Conservation (phyloP, 2,888 invertebrate species). For the Amphimallon solstitiale region DNA sequence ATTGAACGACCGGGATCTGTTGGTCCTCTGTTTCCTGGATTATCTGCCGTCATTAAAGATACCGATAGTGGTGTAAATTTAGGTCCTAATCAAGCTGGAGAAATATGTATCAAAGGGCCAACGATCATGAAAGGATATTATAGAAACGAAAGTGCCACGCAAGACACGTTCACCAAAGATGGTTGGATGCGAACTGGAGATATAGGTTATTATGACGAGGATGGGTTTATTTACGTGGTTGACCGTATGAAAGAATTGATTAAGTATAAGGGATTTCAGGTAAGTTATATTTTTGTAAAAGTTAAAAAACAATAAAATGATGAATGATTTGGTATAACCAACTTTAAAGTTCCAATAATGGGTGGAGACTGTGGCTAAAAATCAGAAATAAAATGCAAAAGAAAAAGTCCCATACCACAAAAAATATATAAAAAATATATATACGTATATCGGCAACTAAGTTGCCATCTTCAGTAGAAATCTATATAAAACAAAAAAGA, state of each 20-base stretch:
- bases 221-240: slow-evolving; percentile 82
- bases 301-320: too few relatives aligned
- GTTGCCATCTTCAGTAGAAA: too few relatives aligned
- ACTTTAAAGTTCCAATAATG: too few relatives aligned
- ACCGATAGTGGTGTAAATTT: slow-evolving; percentile 71
- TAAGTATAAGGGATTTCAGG: slow-evolving; percentile 89
- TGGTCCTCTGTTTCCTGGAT: slow-evolving; percentile 71
- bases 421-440: too few relatives aligned
- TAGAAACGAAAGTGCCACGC: slow-evolving; percentile 73
- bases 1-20: slow-evolving; percentile 69
- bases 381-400: too few relatives aligned
- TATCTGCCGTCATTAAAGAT: slow-evolving; percentile 72
- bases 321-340: too few relatives aligned
- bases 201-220: slow-evolving; percentile 81
- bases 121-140: slow-evolving; percentile 72
- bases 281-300: slow-evolving; percentile 2
- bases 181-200: slow-evolving; percentile 86
- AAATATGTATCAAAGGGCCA: slow-evolving; percentile 83
- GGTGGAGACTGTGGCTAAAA: too few relatives aligned
- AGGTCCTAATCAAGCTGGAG: slow-evolving; percentile 76
- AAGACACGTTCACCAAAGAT: slow-evolving; percentile 71
- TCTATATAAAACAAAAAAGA: too few relatives aligned
- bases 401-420: too few relatives aligned
- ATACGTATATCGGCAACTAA: too few relatives aligned
- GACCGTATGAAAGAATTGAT: slow-evolving; percentile 90